These are phyloP conservation scores for Rallus limicola DNA, from an alignment of 2,113 vertebrate species.

Conservation along the genomic window DNA sequence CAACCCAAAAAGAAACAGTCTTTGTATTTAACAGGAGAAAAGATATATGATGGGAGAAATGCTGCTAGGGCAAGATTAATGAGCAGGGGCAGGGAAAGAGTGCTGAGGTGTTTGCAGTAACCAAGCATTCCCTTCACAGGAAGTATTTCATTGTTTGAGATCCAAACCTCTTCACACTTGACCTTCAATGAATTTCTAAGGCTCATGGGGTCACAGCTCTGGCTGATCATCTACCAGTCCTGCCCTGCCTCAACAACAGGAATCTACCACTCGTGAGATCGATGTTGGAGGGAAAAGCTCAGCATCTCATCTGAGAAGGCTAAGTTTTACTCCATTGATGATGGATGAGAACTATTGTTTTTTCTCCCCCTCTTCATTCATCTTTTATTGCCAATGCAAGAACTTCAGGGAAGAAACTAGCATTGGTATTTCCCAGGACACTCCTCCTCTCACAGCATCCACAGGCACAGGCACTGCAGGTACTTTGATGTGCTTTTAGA, in stretches of 20 bases:
- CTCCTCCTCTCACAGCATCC: not conserved
- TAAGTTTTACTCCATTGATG: not conserved
- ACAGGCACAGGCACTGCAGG: not conserved
- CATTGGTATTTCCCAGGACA: not conserved
- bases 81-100: not conserved
- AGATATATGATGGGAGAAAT: not conserved
- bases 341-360: conserved; percentile 44
- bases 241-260: not conserved
- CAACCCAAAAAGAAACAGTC: not conserved
- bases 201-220: not conserved
- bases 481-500: not conserved
- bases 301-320: conserved; percentile 18
- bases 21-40: not conserved
- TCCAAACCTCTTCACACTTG: conserved; percentile 24
- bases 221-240: conserved; percentile 28
- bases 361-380: not conserved
- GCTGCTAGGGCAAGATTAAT: conserved; percentile 38
- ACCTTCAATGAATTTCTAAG: conserved; percentile 44
- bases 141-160: not conserved
- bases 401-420: not conserved
- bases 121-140: not conserved
- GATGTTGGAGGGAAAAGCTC: not conserved
- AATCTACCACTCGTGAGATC: conserved; percentile 26
- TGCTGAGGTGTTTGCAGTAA: not conserved
- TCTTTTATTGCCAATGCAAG: conserved; percentile 35